These are phyloP conservation scores for Philhelius pedissequus DNA, from an alignment of 2,888 invertebrate genomes.

Conservation along the genomic window DNA sequence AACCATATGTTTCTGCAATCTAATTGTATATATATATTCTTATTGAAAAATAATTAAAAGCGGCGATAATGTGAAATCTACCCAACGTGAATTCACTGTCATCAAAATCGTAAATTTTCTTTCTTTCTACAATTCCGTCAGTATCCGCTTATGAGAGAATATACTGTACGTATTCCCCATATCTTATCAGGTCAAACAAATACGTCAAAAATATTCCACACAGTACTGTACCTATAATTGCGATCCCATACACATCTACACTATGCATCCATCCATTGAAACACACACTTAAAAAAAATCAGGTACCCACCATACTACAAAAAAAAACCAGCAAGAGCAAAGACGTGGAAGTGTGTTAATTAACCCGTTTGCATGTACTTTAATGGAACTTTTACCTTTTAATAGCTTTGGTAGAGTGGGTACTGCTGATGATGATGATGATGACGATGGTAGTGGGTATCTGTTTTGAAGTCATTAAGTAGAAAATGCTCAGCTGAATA, in stretches of 20 bases:
- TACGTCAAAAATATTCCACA: neutral
- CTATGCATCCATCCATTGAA: neutral
- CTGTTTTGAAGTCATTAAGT: slow-evolving; percentile 67
- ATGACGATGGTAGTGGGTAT: slow-evolving; percentile 10
- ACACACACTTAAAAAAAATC: neutral
- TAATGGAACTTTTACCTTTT: slow-evolving; percentile 64
- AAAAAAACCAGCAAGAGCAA: slow-evolving; percentile 20
- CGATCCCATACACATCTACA: neutral
- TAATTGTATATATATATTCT: no score
- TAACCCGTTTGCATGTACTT: slow-evolving; percentile 68
- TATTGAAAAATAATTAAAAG: no score
- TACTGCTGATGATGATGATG: slow-evolving; percentile 7
- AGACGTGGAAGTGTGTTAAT: slow-evolving; percentile 65
- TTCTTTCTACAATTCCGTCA: no score
- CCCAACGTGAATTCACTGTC: no score
- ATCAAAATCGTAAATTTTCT: no score
- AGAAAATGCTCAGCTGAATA: slow-evolving; percentile 58
- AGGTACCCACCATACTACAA: neutral
- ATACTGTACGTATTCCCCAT: neutral
- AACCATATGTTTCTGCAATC: no score
- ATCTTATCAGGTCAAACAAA: neutral
- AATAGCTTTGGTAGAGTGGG: slow-evolving; percentile 51
- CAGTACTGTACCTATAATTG: neutral
- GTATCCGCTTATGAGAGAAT: neutral
- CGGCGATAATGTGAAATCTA: no score